A percentile compares a stretch with the other conserved stretches of the same genome.
These are phyloP conservation scores for Didymodactylos carnosus DNA, from an alignment of 2,888 invertebrate species.

Conservation along the genomic window DNA sequence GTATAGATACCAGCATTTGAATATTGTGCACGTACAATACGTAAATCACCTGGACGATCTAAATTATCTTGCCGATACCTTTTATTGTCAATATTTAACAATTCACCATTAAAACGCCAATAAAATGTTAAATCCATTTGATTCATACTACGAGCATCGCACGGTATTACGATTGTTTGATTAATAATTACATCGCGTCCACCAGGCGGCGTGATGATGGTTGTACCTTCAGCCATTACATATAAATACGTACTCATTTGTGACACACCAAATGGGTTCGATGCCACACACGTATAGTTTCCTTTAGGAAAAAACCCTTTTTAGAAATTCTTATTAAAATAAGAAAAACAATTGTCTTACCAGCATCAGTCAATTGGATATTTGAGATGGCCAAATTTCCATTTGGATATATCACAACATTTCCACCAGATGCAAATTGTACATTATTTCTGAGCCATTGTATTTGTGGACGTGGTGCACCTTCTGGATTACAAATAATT, in stretches of 20 bases:
- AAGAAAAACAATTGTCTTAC: background rate
- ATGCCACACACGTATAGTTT: conserved; percentile 12
- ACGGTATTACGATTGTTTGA: conserved; percentile 12
- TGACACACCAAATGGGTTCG: background rate
- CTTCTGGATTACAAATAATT: conserved; percentile 14
- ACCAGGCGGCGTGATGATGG: background rate
- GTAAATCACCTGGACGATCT: conserved; percentile 13
- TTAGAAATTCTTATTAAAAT: no score
- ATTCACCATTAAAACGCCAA: conserved; percentile 13
- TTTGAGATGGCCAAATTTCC: conserved; percentile 13
- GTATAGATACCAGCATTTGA: conserved; percentile 8
- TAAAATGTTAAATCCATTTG: conserved; percentile 13
- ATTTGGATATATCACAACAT: background rate
- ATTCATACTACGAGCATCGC: background rate
- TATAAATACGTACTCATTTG: conserved; percentile 9
- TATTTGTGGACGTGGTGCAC: conserved; percentile 8
- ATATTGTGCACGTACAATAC: conserved; percentile 7
- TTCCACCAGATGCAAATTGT: background rate
- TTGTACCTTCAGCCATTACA: conserved; percentile 7
- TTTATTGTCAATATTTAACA: background rate
- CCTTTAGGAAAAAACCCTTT: no score
- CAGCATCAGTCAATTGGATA: background rate
- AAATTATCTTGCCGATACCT: conserved; percentile 11
- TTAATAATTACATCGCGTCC: background rate
- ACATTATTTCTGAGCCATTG: conserved; percentile 12